Base-by-base conservation (phyloP, 2,113 vertebrate genomes). In the Mus spicilegus region DNA sequence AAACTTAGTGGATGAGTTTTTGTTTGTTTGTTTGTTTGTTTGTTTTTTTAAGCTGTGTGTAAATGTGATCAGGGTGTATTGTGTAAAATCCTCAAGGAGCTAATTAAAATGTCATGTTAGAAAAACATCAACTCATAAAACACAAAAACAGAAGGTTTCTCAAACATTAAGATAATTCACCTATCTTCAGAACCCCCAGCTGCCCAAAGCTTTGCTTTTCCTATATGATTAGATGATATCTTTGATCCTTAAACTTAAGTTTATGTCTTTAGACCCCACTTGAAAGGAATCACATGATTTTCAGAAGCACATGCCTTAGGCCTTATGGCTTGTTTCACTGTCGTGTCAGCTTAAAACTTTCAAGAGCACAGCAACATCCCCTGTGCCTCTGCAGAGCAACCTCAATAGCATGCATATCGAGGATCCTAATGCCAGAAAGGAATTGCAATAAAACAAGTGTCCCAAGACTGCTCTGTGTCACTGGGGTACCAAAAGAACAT, bases 291-390 rank as follows among this genome's bases (percentile, higher is more conserved):
- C 10, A 12, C 14, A 5, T 51, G 36, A 61, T 49, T 65, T 84
- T 91, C n/a, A 78, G 78, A 94, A 78, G 75, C 19, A 67, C 46
- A 90, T 54, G 54, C 73, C 51, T 61, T 42, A 49, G 77, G 56
- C n/a, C 91, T 39, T 0, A 3, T 9, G 2, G 36, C 13, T 88
- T 63, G 51, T 69, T 89, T 85, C 51, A 77, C 89, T 88, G 93
- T 95, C 85, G 89, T 81, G 33, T 73, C 51, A 77, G 85, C 30
- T 78, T 20, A 61, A 96, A 95, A 82, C 80, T 82, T 95, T 78
- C 61, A 42, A 90, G 95, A 87, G 61, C 3, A 65, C 33, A 56
- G 39, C 36, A 42, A 6, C 26, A 13, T 39, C 13, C 90, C 85
- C 67, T 46, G 6, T 3, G 36, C 86, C 54, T 39, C 72, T 46